Conservation (phyloP, 2,797 vertebrate species). For the Anableps anableps region DNA sequence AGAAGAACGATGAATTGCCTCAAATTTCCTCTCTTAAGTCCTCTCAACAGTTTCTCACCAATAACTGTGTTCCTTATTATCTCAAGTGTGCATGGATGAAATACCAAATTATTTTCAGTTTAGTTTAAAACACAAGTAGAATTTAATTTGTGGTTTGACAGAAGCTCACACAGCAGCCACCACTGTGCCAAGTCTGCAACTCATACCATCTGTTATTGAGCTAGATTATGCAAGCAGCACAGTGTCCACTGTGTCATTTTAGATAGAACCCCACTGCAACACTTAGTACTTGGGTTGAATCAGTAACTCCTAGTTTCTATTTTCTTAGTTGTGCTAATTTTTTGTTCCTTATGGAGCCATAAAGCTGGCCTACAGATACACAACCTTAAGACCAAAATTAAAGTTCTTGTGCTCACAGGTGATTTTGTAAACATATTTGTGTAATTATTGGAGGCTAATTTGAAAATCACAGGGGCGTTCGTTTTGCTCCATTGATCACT, state of each 20-base stretch:
- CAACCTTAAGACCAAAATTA: background rate
- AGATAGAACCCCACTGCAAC: background rate
- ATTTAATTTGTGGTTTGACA: background rate
- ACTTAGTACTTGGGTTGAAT: background rate
- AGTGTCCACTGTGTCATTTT: background rate
- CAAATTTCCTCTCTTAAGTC: slow-evolving; percentile 38
- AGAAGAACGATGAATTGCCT: slow-evolving; percentile 28
- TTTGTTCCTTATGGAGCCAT: background rate
- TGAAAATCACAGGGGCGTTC: background rate
- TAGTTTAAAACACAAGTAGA: background rate
- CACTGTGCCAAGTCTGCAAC: background rate
- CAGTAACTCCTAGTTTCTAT: background rate
- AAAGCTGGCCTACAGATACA: background rate
- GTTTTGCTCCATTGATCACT: background rate
- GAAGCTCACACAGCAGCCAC: slow-evolving; percentile 9
- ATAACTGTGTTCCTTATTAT: too few species aligned
- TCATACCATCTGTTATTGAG: slow-evolving; percentile 1
- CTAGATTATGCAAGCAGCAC: background rate
- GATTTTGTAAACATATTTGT: slow-evolving; percentile 1
- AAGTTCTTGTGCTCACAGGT: background rate
- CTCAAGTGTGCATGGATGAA: background rate
- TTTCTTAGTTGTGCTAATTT: background rate
- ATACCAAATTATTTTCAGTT: background rate
- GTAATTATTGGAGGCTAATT: background rate
- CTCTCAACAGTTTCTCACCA: too few species aligned